phyloP scores from a whole-genome alignment of 2,888 invertebrate species.

The Melanostoma mellinum region DNA sequence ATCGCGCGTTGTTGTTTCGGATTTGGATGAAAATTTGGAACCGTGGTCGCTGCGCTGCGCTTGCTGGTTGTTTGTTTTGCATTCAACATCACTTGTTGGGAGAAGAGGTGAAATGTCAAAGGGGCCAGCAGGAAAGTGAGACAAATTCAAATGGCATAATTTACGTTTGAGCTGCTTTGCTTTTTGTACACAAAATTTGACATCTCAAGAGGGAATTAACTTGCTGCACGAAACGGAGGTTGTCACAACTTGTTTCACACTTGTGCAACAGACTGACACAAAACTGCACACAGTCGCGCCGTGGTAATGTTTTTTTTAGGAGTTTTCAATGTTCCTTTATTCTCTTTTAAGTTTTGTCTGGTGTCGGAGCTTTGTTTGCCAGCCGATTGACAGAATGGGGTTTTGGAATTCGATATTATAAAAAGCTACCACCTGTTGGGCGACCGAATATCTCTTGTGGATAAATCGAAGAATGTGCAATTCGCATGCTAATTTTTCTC shows the following conservation, averaged over 20 bases:
- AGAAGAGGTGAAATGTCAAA: neutral
- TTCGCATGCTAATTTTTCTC: conserved; percentile 60
- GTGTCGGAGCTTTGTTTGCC: conserved; percentile 52
- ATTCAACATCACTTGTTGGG: conserved; percentile 45
- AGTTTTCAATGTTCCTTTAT: conserved; percentile 1
- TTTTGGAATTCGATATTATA: conserved; percentile 64
- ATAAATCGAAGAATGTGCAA: conserved; percentile 48
- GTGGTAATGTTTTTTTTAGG: conserved; percentile 35
- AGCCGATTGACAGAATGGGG: conserved; percentile 68
- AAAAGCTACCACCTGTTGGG: conserved; percentile 64
- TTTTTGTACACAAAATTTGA: conserved; percentile 51
- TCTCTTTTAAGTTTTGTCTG: conserved; percentile 35
- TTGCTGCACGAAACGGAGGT: conserved; percentile 49
- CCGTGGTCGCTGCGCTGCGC: neutral
- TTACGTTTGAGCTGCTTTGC: conserved; percentile 42
- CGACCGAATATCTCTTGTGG: conserved; percentile 33
- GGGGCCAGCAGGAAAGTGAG: conserved; percentile 28
- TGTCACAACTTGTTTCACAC: conserved; percentile 69
- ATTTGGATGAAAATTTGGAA: conserved; percentile 6
- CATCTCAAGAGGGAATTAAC: conserved; percentile 42
- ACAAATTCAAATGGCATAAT: conserved; percentile 55
- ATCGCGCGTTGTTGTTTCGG: conserved; percentile 7
- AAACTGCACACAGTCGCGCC: conserved; percentile 44
- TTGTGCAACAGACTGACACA: conserved; percentile 53
- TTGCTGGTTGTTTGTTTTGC: conserved; percentile 33